Base-by-base conservation (phyloP, 2,888 invertebrate genomes). In the Ectemnius lituratus region DNA sequence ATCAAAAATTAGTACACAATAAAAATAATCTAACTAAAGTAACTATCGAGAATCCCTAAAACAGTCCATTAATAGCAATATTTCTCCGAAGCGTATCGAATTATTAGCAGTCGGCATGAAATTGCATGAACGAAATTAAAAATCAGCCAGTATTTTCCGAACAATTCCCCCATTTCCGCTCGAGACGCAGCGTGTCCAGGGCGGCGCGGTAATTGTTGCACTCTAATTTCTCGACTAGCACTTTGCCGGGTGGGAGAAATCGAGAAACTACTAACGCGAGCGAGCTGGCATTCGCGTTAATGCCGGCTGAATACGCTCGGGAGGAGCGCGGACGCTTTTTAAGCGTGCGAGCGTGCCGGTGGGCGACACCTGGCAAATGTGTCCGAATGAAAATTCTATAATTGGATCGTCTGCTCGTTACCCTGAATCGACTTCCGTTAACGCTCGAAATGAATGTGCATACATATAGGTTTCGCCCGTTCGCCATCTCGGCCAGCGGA, bases 331-430 rank as follows among this genome's bases (percentile, higher is more conserved):
- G 59, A 73, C 81, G 76, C 64, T 81, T 37, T 37, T 78, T 76
- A 81, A 81, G 69, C 64, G 68, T 60, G 75, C 74, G 79, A 76
- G 73, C 79, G 81, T 81, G 73, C 64, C 67, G 75, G 37, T 8
- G 8, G 37, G 37, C 76, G 76, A 69, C 71, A 68, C 69, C 78
- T 75, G 74, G 83, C 76, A 83, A 86, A 86, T 82, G 86, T 82
- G 81, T 77, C 74, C 79, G 77, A 82, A 84, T 87, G 85, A 88
- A 88, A 88, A 88, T 87, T 85, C 85, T 87, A 83, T 89, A 89
- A 89, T 89, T 89, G 88, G 87, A 88, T 88, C 83, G 85, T 79
- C 82, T 76, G 85, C 81, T 85, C 84, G 86, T 84, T 84, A 83
- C 80, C 76, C 81, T 80, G 84, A 84, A 87, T 87, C 81, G 88